Base-by-base conservation (phyloP, 2,797 vertebrate species). In the Eurystomus glaucurus region DNA sequence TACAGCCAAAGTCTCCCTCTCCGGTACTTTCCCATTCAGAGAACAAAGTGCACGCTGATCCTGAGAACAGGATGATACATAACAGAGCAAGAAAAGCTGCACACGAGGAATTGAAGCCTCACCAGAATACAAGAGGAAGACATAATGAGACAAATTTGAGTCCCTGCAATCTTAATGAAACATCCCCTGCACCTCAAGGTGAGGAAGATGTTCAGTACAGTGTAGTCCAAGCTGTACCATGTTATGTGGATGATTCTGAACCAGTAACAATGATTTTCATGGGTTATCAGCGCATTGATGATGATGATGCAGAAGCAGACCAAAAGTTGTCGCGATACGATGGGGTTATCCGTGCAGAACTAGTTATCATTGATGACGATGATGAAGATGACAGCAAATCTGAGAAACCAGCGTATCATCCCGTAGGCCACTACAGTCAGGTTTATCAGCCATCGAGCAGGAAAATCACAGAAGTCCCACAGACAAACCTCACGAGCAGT, bases 251-350 rank as follows among this genome's bases (percentile, higher is more conserved):
- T n/a, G 98, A 98, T 22, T 96, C 97, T 2, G 98, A 98, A 60
- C 98, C 99, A 0, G 97, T 99, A 66, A 99, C 99, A 0, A 99
- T 99, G 99, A 98, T 99, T 92, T 99, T 99, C 97, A 99, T 99
- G 99, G 99, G 99, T 12, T 99, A 99, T 52, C 98, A 99, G 94
- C 98, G 98, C 1, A 95, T 98, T 29, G 98, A 99, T 3, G 98
- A 99, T 3, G 98, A 99, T 0, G 96, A 98, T 6, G 64, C 93
- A n/a, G 99, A 98, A 57, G 95, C 86, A 70, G 95, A 93, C 33
- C 97, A 97, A 70, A 93, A 97, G 41, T 16, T 98, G 61, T 96
- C 96, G 9, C 98, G 91, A 23, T 99, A 98, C 0, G 98, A 99
- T 9, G 99, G 99, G 22, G 95, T 98, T 79, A 98, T 99, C 89